Base-by-base conservation (phyloP, 1,140 invertebrate species). In the Arctopsyche grandis region DNA sequence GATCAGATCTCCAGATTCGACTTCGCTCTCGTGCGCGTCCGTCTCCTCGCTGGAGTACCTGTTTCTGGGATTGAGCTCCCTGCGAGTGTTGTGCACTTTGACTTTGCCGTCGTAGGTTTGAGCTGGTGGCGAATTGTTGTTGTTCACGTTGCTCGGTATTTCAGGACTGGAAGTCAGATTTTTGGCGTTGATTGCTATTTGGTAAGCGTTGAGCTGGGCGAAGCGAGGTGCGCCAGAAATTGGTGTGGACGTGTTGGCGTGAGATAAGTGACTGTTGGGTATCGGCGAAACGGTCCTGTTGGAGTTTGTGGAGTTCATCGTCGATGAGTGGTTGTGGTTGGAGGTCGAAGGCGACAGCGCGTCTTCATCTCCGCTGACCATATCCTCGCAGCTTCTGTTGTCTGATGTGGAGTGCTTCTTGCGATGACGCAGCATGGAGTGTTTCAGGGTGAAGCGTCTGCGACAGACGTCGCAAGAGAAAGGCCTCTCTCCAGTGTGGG, bases 341-440 rank as follows among this genome's bases (percentile, higher is more conserved):
- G 24, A 66, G 29, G 84, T 66, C 0, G 86, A 83, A 0, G 85
- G 82, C 16, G 88, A 84, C 22, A 85, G 82, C 14, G 87, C 84
- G 26, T 87, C 86, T 29, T 91, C 90, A 43, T 91, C 90, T 19
- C 89, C 89, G 85, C 89, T 83, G 82, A 87, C 84, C 85, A 85
- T n/a, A 24, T 89, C 87, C 29, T 86, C 87, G 5, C 84, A 85
- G 0, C 85, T 83, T 77, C 86, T 82, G 83, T 85, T 84, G 29
- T 83, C 81, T 12, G 85, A 85, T 58, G 88, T 85, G 12, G 89
- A 87, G 84, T 96, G 95, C 84, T 96, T 97, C 86, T 96, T 96
- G 60, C 95, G 90, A 85, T 97, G 96, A 1, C 96, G 91, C 71
- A 97, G 90, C 96, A 97, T 97, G 85, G 94, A 96, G 88, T 97